Conservation (phyloP, 1,140 invertebrate genomes). For the Hypsibius dujardini region DNA sequence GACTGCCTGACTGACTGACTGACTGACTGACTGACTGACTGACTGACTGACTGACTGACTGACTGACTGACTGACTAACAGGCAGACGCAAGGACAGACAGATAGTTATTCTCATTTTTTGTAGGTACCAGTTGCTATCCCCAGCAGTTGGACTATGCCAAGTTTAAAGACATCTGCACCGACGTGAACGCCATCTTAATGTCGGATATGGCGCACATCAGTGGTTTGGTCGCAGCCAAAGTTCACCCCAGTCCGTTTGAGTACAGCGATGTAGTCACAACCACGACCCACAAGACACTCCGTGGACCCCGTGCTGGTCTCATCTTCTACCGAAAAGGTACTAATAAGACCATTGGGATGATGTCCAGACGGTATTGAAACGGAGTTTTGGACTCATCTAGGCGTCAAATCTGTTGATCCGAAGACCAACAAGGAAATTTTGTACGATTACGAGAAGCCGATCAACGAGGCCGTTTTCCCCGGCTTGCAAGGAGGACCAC, state of each 20-base stretch:
- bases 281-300: slow-evolving; percentile 88
- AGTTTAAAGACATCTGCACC: slow-evolving; percentile 71
- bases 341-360: slow-evolving; percentile 24
- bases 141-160: slow-evolving; percentile 56
- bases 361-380: slow-evolving; percentile 23
- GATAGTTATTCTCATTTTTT: slow-evolving; percentile 14
- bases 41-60: too few relatives aligned
- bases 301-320: slow-evolving; percentile 71
- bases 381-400: slow-evolving; percentile 22
- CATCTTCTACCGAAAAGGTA: slow-evolving; percentile 72
- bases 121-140: slow-evolving; percentile 65
- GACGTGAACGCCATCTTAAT: slow-evolving; percentile 68
- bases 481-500: slow-evolving; percentile 75
- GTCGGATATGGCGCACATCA: slow-evolving; percentile 87
- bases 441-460: slow-evolving; percentile 67
- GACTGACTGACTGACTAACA: too few relatives aligned
- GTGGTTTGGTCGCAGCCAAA: slow-evolving; percentile 70
- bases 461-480: slow-evolving; percentile 90
- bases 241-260: slow-evolving; percentile 76
- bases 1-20: too few relatives aligned
- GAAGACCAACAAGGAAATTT: slow-evolving; percentile 53
- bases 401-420: slow-evolving; percentile 44
- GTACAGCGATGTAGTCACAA: slow-evolving; percentile 78
- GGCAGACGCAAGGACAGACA: too few relatives aligned
- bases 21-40: too few relatives aligned